Percentiles rank a stretch among this genome's conserved stretches.
Conservation (phyloP, 2,113 vertebrate species). For the Nanger granti region DNA sequence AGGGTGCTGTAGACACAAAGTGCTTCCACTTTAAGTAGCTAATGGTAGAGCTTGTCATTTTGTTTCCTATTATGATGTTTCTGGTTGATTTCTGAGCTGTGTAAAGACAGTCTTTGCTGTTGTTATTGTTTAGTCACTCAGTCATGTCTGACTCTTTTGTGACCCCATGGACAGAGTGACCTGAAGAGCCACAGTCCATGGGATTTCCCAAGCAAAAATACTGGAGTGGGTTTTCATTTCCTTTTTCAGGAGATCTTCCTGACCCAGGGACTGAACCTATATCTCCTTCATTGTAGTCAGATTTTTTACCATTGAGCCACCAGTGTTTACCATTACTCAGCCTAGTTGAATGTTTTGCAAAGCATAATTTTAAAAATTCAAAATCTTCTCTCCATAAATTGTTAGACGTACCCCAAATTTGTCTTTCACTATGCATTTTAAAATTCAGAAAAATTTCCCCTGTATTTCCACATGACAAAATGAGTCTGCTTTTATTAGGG, state of each 20-base stretch:
- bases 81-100: not conserved
- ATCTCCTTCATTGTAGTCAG: not conserved
- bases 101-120: not conserved
- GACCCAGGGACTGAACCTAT: not conserved
- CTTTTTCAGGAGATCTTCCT: not conserved
- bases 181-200: not conserved
- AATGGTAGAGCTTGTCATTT: not conserved
- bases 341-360: not conserved
- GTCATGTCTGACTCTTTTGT: not conserved
- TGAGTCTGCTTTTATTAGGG: not conserved
- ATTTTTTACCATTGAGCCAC: not conserved
- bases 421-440: not conserved
- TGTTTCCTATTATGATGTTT: not conserved
- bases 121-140: not conserved
- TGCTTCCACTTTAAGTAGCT: not conserved
- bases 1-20: not conserved
- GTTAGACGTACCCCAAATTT: not conserved
- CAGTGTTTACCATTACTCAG: not conserved
- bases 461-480: not conserved
- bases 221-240: not conserved
- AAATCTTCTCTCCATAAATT: not conserved
- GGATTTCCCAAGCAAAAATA: not conserved
- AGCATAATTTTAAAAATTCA: not conserved
- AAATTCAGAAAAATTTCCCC: not conserved
- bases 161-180: not conserved